A percentile compares a stretch with the other conserved stretches of the same genome.
Evolutionary conservation across 2,888 invertebrate genomes (phyloP).

Genomic region (Pachliopta kotzebuea): DNA sequence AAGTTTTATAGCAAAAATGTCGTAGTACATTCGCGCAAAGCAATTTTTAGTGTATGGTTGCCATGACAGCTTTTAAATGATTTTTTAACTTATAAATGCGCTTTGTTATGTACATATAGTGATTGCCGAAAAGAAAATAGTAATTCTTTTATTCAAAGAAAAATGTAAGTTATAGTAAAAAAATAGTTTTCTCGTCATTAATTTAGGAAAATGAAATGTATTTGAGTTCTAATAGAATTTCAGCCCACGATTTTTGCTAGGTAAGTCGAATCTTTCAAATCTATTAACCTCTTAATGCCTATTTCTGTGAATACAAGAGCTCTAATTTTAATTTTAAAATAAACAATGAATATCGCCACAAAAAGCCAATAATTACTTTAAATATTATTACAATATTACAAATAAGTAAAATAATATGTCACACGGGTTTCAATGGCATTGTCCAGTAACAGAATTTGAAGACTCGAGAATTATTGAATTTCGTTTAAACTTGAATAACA

Average conservation of each 20-base stretch:
- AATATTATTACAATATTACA: too few species aligned
- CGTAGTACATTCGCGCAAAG: background rate
- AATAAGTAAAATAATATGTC: too few species aligned
- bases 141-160: background rate
- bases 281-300: background rate
- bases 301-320: background rate
- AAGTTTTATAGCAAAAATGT: background rate
- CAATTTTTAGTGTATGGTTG: too few species aligned
- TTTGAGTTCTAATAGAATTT: too few species aligned
- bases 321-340: background rate
- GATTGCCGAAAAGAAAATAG: too few species aligned
- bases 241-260: too few species aligned
- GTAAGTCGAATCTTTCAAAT: too few species aligned
- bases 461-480: too few species aligned
- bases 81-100: too few species aligned
- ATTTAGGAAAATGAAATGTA: background rate
- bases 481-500: too few species aligned
- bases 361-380: background rate
- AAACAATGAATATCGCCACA: background rate
- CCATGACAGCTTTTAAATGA: too few species aligned
- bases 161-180: background rate
- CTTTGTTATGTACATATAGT: too few species aligned
- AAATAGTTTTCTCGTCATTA: background rate
- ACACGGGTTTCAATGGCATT: background rate
- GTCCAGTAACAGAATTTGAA: background rate